These are phyloP conservation scores for Cryptophagus acutangulus DNA, from an alignment of 2,888 invertebrate species.

Conservation along the genomic window DNA sequence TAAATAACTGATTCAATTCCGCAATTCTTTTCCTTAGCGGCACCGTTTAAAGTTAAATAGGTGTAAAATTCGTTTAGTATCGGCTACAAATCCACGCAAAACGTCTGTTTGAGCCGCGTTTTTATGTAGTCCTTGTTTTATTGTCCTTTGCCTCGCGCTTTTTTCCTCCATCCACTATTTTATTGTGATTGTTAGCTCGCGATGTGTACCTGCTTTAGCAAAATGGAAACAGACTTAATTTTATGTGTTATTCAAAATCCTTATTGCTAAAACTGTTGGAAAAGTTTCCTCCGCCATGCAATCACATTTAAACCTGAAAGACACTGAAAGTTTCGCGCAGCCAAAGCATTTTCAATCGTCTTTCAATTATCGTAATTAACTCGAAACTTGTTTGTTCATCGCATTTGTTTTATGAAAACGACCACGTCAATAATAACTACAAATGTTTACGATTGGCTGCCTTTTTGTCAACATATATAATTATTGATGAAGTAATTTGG, in stretches of 20 bases:
- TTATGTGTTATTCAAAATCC: constrained; percentile 41
- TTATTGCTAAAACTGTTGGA: constrained; percentile 31
- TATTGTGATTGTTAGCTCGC: constrained; percentile 12
- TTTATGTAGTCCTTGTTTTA: constrained; percentile 23
- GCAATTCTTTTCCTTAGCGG: constrained; percentile 33
- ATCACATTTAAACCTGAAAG: constrained; percentile 28
- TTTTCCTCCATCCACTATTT: constrained; percentile 18
- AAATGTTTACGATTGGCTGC: too few species aligned
- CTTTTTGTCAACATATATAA: too few species aligned
- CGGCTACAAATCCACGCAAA: constrained; percentile 40
- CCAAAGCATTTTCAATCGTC: constrained; percentile 32
- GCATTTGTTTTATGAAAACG: constrained; percentile 25
- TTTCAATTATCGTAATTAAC: constrained; percentile 42
- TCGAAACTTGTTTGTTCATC: constrained; percentile 34
- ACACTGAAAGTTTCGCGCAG: not conserved
- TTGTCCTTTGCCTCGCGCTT: constrained; percentile 24
- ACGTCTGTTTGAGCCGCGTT: constrained; percentile 16
- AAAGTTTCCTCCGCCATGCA: constrained; percentile 34
- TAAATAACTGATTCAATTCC: constrained; percentile 35
- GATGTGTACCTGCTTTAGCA: not conserved
- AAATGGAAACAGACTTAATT: constrained; percentile 32
- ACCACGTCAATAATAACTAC: too few species aligned
- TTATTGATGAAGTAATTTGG: constrained; percentile 44
- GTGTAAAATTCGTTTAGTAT: constrained; percentile 49
- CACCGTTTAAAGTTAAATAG: constrained; percentile 48